Evolutionary conservation across 2,797 vertebrate species (phyloP), one percentile per base, ranked within the genome.

Genomic region (Percopsis omiscomaycus): DNA sequence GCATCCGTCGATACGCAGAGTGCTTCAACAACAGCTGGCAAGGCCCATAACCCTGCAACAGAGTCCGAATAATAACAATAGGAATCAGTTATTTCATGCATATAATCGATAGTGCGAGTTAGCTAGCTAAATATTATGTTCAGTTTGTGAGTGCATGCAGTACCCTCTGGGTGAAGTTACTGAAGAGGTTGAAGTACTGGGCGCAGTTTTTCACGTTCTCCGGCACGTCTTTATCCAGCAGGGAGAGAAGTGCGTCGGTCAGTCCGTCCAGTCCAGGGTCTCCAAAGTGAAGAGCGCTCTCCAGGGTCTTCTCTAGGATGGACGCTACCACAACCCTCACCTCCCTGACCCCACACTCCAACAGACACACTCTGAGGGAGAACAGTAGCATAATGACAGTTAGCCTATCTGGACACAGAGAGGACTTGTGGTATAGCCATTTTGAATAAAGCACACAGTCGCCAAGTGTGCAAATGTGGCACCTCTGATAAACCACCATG

Each of bases 201-300:
- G 95, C 93, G 77, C 98, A 99, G 89, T 98, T 98, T 89, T 98
- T 99, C 89, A 97, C 98, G 87, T 98, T 99, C 87, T 99, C 97
- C 3, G 96, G 95, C 13, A 99, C 95, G 48, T 99, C 98, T 91
- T 99, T 99, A 88, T 99, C 98, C 89, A 99, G 80, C 0, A 99
- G 87, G 68, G 94, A 95, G 50, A 99, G 95, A 52, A 99, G 92
- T 55, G 94, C 94, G 61, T 98, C 95, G 44, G 94, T 69, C 81
- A 99, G 86, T 29, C 89, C 82, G 84, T 98, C 95, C 68, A 98
- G 77, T 51, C 94, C 94, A 22, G 94, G 92, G 77, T 98, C 96
- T 82, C 93, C 92, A 78, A 98, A 97, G 78, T 94, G 93, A 77
- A 99, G 94, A 45, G 96, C 96, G 77, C 95, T 95, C 92, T 99